These are phyloP conservation scores for Lamproptera curius DNA, from an alignment of 2,888 invertebrate genomes.

Conservation along the genomic window DNA sequence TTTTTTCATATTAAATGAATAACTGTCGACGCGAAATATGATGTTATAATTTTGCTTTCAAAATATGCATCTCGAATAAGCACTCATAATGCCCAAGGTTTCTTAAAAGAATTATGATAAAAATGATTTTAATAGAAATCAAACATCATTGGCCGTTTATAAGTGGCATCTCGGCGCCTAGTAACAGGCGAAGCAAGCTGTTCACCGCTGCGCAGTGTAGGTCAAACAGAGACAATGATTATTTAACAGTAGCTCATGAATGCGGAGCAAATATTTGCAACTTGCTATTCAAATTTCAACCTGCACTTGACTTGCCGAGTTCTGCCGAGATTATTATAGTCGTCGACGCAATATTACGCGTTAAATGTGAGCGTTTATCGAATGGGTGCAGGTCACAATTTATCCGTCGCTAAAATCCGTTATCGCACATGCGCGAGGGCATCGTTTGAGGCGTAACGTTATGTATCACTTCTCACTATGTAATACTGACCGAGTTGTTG, in stretches of 20 bases:
- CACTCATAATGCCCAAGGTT: no score
- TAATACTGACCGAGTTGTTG: conserved; percentile 66
- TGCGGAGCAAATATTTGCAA: conserved; percentile 10
- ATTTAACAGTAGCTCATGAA: conserved; percentile 18
- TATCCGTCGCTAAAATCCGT: conserved; percentile 3
- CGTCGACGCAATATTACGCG: no score
- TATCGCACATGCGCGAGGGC: conserved; percentile 9
- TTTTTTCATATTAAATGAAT: no score
- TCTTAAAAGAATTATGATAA: no score
- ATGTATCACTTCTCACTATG: no score
- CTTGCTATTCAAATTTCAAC: conserved; percentile 7
- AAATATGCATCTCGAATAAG: no score
- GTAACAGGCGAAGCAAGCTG: conserved; percentile 9
- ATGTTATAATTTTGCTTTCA: no score
- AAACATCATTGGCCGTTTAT: no score
- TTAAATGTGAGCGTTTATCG: conserved; percentile 3
- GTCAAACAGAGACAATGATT: conserved; percentile 13
- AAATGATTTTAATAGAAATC: no score
- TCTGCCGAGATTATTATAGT: no score
- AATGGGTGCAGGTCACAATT: conserved; percentile 9
- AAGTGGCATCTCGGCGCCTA: not conserved
- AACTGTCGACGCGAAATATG: no score
- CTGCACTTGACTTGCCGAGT: no score
- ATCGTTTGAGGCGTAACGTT: not conserved
- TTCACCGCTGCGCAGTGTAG: not conserved